Conservation (phyloP, 2,888 invertebrate genomes). For the Volucella bombylans region DNA sequence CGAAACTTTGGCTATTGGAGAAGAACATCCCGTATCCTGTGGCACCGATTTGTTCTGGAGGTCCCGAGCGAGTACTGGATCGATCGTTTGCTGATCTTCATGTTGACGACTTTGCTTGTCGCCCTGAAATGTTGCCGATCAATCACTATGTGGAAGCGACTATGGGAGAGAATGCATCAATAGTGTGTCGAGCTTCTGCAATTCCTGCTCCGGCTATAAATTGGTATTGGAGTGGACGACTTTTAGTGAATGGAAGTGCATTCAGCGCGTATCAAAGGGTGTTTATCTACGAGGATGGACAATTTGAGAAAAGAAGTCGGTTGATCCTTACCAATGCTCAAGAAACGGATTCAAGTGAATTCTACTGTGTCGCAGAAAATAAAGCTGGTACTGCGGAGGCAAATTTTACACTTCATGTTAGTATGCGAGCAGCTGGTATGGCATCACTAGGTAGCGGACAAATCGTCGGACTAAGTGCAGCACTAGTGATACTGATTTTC, state of each 20-base stretch:
- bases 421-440: slow-evolving; percentile 90
- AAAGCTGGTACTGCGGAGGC: slow-evolving; percentile 93
- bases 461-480: slow-evolving; percentile 92
- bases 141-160: slow-evolving; percentile 90
- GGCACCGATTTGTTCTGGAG: slow-evolving; percentile 89
- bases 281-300: slow-evolving; percentile 89
- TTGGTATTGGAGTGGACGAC: slow-evolving; percentile 94
- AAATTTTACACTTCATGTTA: slow-evolving; percentile 93
- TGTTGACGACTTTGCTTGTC: slow-evolving; percentile 93
- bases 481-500: slow-evolving; percentile 89
- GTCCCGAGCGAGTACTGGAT: slow-evolving; percentile 87
- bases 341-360: slow-evolving; percentile 91
- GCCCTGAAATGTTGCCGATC: slow-evolving; percentile 90
- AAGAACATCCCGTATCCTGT: slow-evolving; percentile 90
- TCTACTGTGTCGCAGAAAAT: slow-evolving; percentile 95
- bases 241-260: slow-evolving; percentile 89
- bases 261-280: slow-evolving; percentile 91
- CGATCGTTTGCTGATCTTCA: slow-evolving; percentile 89
- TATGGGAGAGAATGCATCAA: slow-evolving; percentile 92
- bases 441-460: slow-evolving; percentile 92
- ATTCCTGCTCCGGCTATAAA: slow-evolving; percentile 91
- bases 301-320: slow-evolving; percentile 89
- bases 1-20: slow-evolving; percentile 91
- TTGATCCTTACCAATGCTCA: slow-evolving; percentile 91
- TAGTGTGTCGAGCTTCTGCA: slow-evolving; percentile 91